Percentiles rank a stretch among this genome's conserved stretches.
These are phyloP conservation scores for Ariopsis seemanni DNA, from an alignment of 2,113 vertebrate species.

Conservation along the genomic window DNA sequence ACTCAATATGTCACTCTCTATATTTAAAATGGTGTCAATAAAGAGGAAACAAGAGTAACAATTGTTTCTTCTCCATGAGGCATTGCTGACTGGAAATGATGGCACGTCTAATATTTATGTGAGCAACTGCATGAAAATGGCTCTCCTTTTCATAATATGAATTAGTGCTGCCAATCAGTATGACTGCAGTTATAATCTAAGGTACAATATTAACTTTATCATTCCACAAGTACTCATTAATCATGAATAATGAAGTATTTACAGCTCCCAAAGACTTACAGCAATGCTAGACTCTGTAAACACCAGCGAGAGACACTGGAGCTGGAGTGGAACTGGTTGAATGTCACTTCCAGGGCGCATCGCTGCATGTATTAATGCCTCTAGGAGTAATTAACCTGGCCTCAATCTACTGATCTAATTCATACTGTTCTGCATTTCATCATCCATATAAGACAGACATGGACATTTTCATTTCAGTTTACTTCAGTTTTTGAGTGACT, in stretches of 20 bases:
- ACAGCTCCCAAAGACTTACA: neutral
- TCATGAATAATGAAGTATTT: constrained; percentile 17
- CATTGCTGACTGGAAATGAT: neutral
- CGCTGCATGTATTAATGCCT: constrained; percentile 58
- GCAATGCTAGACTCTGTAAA: neutral
- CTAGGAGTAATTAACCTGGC: constrained; percentile 57
- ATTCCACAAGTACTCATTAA: neutral
- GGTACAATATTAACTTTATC: neutral
- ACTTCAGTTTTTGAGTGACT: neutral
- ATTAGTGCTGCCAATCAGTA: neutral
- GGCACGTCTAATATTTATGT: neutral
- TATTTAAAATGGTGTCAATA: neutral
- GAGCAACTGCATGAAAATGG: neutral
- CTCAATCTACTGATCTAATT: constrained; percentile 55
- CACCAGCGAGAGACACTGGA: neutral
- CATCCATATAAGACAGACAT: constrained; percentile 30
- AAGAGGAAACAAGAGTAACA: neutral
- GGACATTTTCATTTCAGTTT: neutral
- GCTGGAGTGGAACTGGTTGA: constrained; percentile 47
- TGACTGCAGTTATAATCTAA: neutral
- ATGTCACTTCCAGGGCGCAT: constrained; percentile 42
- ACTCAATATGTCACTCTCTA: neutral
- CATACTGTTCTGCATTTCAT: constrained; percentile 45
- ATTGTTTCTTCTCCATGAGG: neutral
- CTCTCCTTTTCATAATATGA: neutral